Evolutionary conservation across 1,140 invertebrate genomes (phyloP), one percentile per base, ranked within the genome.

Genomic region (Panonychus citri): DNA sequence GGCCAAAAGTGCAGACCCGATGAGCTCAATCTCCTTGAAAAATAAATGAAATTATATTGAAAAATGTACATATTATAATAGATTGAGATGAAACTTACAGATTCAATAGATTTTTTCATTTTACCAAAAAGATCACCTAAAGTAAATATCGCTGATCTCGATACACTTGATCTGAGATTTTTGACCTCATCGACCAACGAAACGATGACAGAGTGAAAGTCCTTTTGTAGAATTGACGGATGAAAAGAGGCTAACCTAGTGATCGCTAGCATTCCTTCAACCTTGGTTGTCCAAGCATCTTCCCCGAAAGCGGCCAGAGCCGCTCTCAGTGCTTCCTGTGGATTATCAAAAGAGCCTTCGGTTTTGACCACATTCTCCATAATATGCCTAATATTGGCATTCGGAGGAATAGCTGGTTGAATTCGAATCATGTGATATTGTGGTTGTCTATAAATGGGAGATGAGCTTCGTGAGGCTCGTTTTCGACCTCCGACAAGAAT

Each of bases 21-120:
- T 76, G 62, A 87, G 83, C 64, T 95, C 90, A 21, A 86, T 68
- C 68, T 95, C 89, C 72, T 85, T n/a, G n/a, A n/a, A n/a, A n/a
- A n/a, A n/a, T n/a, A n/a, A n/a, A n/a, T n/a, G n/a, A n/a, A n/a
- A n/a, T n/a, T n/a, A n/a, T n/a, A n/a, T n/a, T n/a, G n/a, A n/a
- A n/a, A n/a, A n/a, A n/a, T n/a, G n/a, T n/a, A n/a, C n/a, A n/a
- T n/a, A n/a, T n/a, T n/a, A n/a, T n/a, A n/a, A n/a, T n/a, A n/a
- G n/a, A n/a, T n/a, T n/a, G n/a, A n/a, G n/a, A n/a, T 30, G 52
- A 28, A 39, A 72, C 73, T 75, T 71, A 82, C 81, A 62, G 76
- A 71, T 69, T 94, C 88, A 61, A 90, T 74, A 17, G 71, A 73
- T 60, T 78, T 80, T 53, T 80, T 66, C 5, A 75, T 76, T 13